phyloP scores from a whole-genome alignment of 2,797 vertebrate genomes.

The Crotalus adamanteus region DNA sequence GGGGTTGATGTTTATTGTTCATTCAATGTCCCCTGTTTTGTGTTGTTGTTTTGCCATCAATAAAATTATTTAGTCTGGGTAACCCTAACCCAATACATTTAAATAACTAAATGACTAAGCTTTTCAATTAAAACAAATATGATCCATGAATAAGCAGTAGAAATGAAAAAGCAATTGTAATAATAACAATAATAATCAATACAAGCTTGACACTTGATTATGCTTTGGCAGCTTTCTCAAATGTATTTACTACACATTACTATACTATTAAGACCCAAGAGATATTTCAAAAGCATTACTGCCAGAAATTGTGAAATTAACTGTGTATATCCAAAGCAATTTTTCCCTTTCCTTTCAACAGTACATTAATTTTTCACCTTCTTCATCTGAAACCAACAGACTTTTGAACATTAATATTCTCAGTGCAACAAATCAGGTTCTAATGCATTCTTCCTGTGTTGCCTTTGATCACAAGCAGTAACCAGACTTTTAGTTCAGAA shows the following conservation, averaged over 20 bases:
- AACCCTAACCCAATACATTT: background rate
- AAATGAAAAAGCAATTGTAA: background rate
- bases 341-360: constrained; percentile 36
- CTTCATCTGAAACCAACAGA: constrained; percentile 24
- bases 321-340: constrained; percentile 30
- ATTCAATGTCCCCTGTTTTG: background rate
- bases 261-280: constrained; percentile 25
- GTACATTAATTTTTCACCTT: constrained; percentile 37
- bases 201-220: constrained; percentile 5
- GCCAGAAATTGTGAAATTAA: constrained; percentile 36
- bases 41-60: background rate
- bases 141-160: background rate
- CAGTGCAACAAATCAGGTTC: constrained; percentile 28
- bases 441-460: constrained; percentile 11
- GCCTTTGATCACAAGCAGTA: constrained; percentile 8
- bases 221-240: constrained; percentile 14
- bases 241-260: constrained; percentile 34
- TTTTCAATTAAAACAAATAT: constrained; percentile 16
- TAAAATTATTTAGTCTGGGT: background rate
- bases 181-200: constrained; percentile 8
- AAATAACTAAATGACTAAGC: constrained; percentile 4
- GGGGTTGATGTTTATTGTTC: background rate
- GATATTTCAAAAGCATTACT: constrained; percentile 10
- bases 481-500: background rate
- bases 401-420: constrained; percentile 26